A percentile compares a stretch with the other conserved stretches of the same genome.
Conservation (phyloP, 2,888 invertebrate genomes). For the Parapristionchus giblindavisi region DNA sequence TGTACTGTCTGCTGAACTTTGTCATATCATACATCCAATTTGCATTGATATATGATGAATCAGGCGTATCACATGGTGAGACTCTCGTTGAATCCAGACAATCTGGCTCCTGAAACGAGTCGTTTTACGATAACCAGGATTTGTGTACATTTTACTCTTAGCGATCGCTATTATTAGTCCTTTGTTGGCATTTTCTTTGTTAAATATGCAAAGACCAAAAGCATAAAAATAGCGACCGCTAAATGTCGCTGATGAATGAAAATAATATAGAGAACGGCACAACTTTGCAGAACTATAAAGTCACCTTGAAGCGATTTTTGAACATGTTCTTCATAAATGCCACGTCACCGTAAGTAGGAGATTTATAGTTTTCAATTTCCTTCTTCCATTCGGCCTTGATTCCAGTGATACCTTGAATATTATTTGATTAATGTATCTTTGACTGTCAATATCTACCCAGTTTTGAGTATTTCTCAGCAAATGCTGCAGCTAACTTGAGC, state of each 20-base stretch:
- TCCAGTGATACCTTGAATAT: background rate
- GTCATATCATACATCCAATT: background rate
- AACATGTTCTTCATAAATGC: background rate
- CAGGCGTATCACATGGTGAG: background rate
- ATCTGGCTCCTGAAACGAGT: background rate
- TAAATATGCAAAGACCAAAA: too few relatives aligned
- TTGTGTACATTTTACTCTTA: too few relatives aligned
- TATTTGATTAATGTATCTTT: background rate
- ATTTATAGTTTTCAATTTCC: conserved; percentile 4
- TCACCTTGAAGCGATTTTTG: conserved; percentile 19
- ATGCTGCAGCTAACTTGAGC: background rate
- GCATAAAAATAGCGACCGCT: too few relatives aligned
- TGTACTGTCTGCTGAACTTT: background rate
- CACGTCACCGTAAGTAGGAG: background rate
- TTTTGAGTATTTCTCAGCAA: background rate
- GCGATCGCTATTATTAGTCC: too few relatives aligned
- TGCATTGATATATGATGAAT: background rate
- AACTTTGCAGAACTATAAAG: background rate
- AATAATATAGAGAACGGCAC: background rate
- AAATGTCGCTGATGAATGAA: too few relatives aligned
- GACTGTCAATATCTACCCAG: background rate
- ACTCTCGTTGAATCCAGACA: background rate
- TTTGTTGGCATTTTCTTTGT: too few relatives aligned
- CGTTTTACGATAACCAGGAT: too few relatives aligned
- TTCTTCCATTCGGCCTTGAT: conserved; percentile 1